Conservation (phyloP, 2,113 vertebrate genomes). For the Pterocles gutturalis region DNA sequence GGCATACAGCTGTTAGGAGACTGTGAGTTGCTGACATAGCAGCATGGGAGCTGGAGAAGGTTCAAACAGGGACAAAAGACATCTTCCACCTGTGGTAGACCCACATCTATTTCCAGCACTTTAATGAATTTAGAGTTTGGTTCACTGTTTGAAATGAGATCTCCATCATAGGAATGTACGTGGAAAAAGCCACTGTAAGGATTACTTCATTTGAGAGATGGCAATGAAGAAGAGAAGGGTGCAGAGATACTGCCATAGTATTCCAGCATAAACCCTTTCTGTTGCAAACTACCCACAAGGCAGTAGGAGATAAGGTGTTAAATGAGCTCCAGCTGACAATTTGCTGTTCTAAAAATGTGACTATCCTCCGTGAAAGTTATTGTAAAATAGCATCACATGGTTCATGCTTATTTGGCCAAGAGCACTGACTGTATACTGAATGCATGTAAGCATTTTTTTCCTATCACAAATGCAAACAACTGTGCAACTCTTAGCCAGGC, state of each 20-base stretch:
- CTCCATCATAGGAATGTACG: background rate
- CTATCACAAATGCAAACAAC: background rate
- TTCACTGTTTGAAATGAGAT: background rate
- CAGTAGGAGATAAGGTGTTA: background rate
- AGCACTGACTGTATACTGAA: background rate
- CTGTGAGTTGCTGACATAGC: background rate
- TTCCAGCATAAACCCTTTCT: background rate
- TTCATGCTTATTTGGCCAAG: background rate
- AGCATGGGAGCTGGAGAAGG: background rate
- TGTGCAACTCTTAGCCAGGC: background rate
- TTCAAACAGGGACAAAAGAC: background rate
- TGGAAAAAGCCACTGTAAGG: background rate
- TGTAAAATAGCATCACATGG: background rate
- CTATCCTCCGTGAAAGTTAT: background rate
- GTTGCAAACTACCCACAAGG: background rate
- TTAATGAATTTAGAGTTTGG: background rate
- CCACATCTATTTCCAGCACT: background rate
- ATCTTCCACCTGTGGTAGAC: background rate
- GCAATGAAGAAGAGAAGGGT: background rate
- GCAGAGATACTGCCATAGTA: background rate
- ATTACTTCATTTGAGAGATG: background rate
- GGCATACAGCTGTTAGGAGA: background rate
- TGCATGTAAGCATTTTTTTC: background rate
- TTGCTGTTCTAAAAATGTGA: background rate
- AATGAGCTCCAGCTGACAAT: background rate